Conservation (phyloP, 1,140 invertebrate species). For the Propsilocerus akamusi region DNA sequence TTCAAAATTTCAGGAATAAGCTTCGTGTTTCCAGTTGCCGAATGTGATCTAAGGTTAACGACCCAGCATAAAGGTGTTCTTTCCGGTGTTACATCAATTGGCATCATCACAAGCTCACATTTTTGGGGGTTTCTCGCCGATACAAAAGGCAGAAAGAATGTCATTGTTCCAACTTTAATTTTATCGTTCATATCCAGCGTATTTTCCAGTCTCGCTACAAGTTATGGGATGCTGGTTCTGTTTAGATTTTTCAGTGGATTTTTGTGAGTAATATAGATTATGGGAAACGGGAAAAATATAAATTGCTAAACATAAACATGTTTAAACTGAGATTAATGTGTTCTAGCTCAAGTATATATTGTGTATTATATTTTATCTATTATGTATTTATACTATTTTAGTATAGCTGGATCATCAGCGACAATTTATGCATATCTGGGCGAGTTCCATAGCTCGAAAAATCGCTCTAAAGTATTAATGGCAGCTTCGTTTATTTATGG, state of each 20-base stretch:
- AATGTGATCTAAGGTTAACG: slow-evolving; percentile 22
- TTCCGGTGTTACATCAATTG: slow-evolving; percentile 22
- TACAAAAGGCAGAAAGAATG: slow-evolving; percentile 33
- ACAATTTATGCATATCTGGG: slow-evolving; percentile 16
- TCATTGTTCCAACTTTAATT: slow-evolving; percentile 23
- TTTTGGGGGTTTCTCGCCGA: slow-evolving; percentile 57
- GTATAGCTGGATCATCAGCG: slow-evolving; percentile 12
- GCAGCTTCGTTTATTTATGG: slow-evolving; percentile 16
- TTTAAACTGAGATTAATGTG: too few species aligned
- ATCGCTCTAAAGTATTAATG: slow-evolving; percentile 12
- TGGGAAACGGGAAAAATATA: background rate
- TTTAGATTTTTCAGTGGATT: slow-evolving; percentile 33
- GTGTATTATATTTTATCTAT: background rate
- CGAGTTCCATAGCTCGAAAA: slow-evolving; percentile 13
- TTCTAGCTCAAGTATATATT: too few species aligned
- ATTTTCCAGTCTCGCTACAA: slow-evolving; percentile 28
- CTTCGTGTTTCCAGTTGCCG: slow-evolving; percentile 21
- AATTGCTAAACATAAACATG: too few species aligned
- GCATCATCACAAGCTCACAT: slow-evolving; percentile 31
- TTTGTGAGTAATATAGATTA: slow-evolving; percentile 28
- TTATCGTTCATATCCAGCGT: slow-evolving; percentile 20
- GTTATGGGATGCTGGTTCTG: slow-evolving; percentile 29
- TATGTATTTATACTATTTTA: slow-evolving; percentile 7
- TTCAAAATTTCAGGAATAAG: slow-evolving; percentile 11
- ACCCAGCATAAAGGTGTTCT: slow-evolving; percentile 18